Conservation (phyloP, 2,888 invertebrate species). For the Conops quadrifasciatus region DNA sequence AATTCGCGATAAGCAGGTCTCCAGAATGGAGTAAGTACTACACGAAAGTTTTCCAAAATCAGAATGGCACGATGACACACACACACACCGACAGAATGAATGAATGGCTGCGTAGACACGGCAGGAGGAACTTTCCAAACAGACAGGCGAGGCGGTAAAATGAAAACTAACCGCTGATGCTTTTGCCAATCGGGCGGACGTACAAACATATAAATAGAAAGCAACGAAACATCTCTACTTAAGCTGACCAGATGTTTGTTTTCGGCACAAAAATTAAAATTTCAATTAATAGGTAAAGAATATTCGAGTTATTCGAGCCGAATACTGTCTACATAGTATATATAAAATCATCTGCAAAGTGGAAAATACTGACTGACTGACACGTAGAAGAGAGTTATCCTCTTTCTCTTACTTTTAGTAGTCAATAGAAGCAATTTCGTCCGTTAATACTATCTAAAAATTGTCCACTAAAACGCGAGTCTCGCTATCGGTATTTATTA, state of each 20-base stretch:
- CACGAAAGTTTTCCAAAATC: not conserved
- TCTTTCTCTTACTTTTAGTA: too few species aligned
- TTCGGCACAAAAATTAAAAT: not conserved
- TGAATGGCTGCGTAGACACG: not conserved
- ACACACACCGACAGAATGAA: not conserved
- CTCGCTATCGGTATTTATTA: too few species aligned
- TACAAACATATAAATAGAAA: not conserved
- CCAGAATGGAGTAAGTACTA: not conserved
- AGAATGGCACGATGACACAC: not conserved
- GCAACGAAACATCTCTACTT: not conserved
- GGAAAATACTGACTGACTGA: too few species aligned
- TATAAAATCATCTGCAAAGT: too few species aligned
- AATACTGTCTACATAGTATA: too few species aligned
- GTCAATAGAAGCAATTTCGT: too few species aligned
- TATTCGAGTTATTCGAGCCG: too few species aligned
- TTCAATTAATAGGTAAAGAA: too few species aligned
- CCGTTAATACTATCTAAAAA: too few species aligned
- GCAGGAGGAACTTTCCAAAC: slow-evolving; percentile 54
- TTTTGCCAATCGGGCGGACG: slow-evolving; percentile 1
- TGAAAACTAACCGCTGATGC: slow-evolving; percentile 49
- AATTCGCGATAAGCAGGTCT: slow-evolving; percentile 2
- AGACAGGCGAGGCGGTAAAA: slow-evolving; percentile 58
- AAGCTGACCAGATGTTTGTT: slow-evolving; percentile 15
- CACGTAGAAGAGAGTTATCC: too few species aligned
- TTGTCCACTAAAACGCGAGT: too few species aligned